These are phyloP conservation scores for Danio rerio DNA, from an alignment of 2,113 vertebrate genomes.

Conservation along the genomic window DNA sequence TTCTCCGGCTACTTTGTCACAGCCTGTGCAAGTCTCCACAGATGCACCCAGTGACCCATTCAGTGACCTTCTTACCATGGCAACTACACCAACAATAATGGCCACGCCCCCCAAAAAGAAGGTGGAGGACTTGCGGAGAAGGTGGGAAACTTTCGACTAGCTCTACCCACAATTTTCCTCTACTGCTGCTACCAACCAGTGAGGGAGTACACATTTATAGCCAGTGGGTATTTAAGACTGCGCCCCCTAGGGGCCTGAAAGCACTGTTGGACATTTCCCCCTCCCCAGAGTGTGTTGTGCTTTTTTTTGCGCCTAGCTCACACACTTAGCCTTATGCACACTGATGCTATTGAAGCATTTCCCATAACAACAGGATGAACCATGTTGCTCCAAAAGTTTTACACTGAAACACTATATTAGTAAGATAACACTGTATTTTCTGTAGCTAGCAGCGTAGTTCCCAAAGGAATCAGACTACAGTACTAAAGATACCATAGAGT, in stretches of 20 bases:
- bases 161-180: neutral
- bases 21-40: conserved; percentile 65
- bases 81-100: conserved; percentile 77
- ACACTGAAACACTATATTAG: conserved; percentile 21
- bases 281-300: conserved; percentile 21
- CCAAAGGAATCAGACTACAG: neutral
- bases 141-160: conserved; percentile 95
- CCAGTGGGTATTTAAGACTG: conserved; percentile 29
- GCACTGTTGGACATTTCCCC: conserved; percentile 34
- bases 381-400: conserved; percentile 10
- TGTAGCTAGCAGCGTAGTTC: conserved; percentile 18
- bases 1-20: conserved; percentile 61
- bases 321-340: conserved; percentile 26
- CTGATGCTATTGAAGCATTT: conserved; percentile 14
- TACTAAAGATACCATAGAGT: neutral
- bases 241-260: conserved; percentile 29
- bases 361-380: neutral
- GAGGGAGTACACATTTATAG: conserved; percentile 39
- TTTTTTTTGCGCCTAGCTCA: neutral
- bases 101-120: conserved; percentile 78
- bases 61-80: conserved; percentile 88
- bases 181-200: conserved; percentile 51
- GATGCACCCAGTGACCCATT: conserved; percentile 85
- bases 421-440: conserved; percentile 4
- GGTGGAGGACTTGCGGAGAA: conserved; percentile 86